Percentiles rank a stretch among this genome's conserved stretches.
phyloP scores from a whole-genome alignment of 2,888 invertebrate genomes.

The Epinotia brunnichana region DNA sequence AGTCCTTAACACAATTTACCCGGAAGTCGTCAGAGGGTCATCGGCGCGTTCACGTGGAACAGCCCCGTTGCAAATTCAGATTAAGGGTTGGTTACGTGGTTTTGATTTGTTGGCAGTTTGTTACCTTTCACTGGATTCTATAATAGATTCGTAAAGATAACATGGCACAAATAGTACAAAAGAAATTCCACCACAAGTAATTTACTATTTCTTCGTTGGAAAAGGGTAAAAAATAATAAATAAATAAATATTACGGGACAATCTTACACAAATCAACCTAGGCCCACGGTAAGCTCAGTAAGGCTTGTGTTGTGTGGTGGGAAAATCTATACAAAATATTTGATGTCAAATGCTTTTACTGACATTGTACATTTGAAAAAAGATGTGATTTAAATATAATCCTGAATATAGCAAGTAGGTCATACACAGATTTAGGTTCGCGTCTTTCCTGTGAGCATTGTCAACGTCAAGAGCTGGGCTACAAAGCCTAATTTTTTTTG shows the following conservation, averaged over 20 bases:
- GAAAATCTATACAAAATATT: not conserved
- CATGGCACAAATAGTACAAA: too few relatives aligned
- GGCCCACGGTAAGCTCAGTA: too few relatives aligned
- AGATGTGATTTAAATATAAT: not conserved
- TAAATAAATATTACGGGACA: too few relatives aligned
- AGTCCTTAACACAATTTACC: slow-evolving; percentile 72
- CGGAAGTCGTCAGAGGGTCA: slow-evolving; percentile 63
- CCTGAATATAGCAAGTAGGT: too few relatives aligned
- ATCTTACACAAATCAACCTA: too few relatives aligned
- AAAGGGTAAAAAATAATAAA: too few relatives aligned
- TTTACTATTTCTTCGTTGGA: not conserved
- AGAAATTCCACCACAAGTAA: too few relatives aligned
- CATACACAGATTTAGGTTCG: too few relatives aligned
- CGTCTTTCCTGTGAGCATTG: too few relatives aligned
- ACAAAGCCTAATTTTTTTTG: too few relatives aligned
- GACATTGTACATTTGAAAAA: not conserved
- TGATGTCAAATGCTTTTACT: not conserved
- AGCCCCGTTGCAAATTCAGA: slow-evolving; percentile 52
- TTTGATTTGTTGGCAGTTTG: slow-evolving; percentile 42
- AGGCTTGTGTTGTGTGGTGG: too few relatives aligned
- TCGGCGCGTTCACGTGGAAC: slow-evolving; percentile 67
- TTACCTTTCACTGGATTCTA: not conserved
- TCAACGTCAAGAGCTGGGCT: too few relatives aligned
- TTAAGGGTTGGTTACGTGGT: slow-evolving; percentile 46
- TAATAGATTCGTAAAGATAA: not conserved